Percentiles rank a stretch among this genome's conserved stretches.
phyloP scores from a whole-genome alignment of 64 coral and sea anemone species.

The Astreopora myriophthalma region DNA sequence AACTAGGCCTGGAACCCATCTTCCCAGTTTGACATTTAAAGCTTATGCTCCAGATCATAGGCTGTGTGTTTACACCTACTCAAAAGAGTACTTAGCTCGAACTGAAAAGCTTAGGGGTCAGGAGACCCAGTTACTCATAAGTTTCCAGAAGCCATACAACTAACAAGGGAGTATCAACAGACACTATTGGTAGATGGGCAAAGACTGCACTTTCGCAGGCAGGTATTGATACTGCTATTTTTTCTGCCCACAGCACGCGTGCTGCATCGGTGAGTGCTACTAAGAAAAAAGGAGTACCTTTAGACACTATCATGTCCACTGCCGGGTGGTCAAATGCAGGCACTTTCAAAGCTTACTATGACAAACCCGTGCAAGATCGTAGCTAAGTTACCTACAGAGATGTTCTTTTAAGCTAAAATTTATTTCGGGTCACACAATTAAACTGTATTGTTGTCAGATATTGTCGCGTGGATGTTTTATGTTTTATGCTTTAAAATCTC shows the following conservation, averaged over 20 bases:
- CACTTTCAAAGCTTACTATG: constrained; percentile 54
- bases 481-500: constrained; percentile 61
- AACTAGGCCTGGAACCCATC: constrained; percentile 29
- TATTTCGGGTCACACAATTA: background rate
- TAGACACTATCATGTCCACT: constrained; percentile 40
- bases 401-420: background rate
- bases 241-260: background rate
- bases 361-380: constrained; percentile 30
- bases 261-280: background rate
- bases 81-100: constrained; percentile 3
- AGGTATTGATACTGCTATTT: background rate
- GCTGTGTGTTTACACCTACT: constrained; percentile 8
- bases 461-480: background rate
- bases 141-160: constrained; percentile 15
- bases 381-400: background rate
- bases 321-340: constrained; percentile 51
- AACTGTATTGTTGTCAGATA: background rate
- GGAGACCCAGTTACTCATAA: constrained; percentile 2
- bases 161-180: constrained; percentile 35
- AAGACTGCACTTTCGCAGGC: background rate
- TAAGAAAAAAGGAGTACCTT: constrained; percentile 6
- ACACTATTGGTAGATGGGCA: constrained; percentile 21
- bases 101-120: background rate
- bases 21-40: background rate
- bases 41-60: constrained; percentile 40